Evolutionary conservation across 2,113 vertebrate species (phyloP).

Genomic region (Etia nguti): DNA sequence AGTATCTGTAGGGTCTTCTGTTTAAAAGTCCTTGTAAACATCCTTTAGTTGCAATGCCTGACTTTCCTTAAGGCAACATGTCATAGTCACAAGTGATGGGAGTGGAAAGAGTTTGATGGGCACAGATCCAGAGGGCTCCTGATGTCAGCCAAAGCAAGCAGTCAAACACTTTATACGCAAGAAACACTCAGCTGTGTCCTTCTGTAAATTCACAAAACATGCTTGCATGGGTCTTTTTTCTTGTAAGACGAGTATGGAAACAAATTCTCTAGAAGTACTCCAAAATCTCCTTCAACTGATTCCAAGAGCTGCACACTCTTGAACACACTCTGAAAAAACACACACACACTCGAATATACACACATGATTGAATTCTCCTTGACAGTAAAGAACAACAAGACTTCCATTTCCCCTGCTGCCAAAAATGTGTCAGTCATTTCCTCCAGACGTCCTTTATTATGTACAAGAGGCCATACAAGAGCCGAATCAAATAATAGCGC

Average conservation of each 20-base stretch:
- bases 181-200: background rate
- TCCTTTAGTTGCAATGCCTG: background rate
- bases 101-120: background rate
- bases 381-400: slow-evolving; percentile 33
- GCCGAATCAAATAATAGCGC: slow-evolving; percentile 15
- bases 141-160: slow-evolving; percentile 24
- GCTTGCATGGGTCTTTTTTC: background rate
- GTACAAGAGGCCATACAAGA: slow-evolving; percentile 3
- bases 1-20: background rate
- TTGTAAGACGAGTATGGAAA: background rate
- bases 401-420: slow-evolving; percentile 28
- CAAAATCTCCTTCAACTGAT: background rate
- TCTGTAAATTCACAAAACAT: background rate
- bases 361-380: slow-evolving; percentile 33
- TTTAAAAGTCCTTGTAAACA: background rate
- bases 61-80: background rate
- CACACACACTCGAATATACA: background rate
- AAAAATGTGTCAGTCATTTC: slow-evolving; percentile 43
- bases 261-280: background rate
- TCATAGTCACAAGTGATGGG: background rate
- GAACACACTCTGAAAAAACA: background rate
- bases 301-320: background rate
- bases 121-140: background rate
- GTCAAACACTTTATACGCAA: background rate
- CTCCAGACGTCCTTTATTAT: slow-evolving; percentile 31